A percentile compares a stretch with the other conserved stretches of the same genome.
Evolutionary conservation across 2,797 vertebrate genomes (phyloP).

Genomic region (Pseudochaenichthys georgianus): DNA sequence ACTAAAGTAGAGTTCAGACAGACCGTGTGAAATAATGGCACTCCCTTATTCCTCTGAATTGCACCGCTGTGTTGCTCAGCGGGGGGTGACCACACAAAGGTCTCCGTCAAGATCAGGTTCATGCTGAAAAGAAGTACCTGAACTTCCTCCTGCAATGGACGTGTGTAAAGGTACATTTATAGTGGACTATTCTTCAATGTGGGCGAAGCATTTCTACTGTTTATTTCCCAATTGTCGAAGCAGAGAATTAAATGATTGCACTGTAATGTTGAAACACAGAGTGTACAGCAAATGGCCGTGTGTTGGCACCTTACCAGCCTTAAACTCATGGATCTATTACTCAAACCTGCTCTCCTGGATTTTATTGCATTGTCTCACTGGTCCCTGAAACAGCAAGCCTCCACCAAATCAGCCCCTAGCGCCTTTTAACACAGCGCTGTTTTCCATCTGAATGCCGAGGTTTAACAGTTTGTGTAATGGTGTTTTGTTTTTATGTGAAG

Average conservation of each 20-base stretch:
- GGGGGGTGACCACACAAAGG: background rate
- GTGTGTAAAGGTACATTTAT: background rate
- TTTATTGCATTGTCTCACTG: background rate
- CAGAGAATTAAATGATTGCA: background rate
- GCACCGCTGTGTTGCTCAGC: conserved; percentile 14
- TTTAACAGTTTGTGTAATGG: background rate
- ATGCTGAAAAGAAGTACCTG: background rate
- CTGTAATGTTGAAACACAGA: too few species aligned
- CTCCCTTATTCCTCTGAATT: conserved; percentile 9
- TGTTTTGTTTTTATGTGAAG: background rate
- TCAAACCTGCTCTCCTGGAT: background rate
- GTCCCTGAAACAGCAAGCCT: background rate
- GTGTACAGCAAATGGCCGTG: background rate
- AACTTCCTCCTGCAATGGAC: background rate
- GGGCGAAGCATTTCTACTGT: background rate
- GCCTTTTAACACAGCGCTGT: background rate
- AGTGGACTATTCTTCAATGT: background rate
- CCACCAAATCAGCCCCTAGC: background rate
- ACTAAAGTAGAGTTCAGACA: conserved; percentile 20
- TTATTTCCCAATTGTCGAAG: background rate
- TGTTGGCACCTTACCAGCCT: background rate
- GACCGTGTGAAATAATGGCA: conserved; percentile 17
- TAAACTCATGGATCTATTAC: background rate
- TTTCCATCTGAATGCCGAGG: background rate
- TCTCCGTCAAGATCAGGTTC: background rate